phyloP scores from a whole-genome alignment of 1,140 invertebrate species.

The Cydia fagiglandana region DNA sequence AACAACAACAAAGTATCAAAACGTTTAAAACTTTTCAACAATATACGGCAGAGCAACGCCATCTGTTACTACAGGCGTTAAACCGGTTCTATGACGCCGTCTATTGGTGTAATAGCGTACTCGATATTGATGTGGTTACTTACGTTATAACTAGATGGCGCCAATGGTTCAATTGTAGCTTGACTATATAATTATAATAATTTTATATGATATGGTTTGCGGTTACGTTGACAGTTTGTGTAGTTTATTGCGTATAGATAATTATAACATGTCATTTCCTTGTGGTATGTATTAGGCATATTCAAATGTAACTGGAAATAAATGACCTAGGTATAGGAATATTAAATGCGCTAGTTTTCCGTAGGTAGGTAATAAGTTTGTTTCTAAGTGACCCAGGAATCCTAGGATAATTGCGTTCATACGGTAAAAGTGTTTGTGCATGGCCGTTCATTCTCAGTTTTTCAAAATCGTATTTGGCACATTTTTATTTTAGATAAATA shows the following conservation, averaged over 20 bases:
- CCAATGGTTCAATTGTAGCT: background rate
- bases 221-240: constrained; percentile 1
- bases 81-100: background rate
- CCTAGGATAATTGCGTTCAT: no score
- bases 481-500: no score
- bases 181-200: background rate
- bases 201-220: background rate
- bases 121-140: constrained; percentile 1
- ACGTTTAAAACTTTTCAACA: background rate
- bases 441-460: no score
- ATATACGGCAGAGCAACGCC: background rate
- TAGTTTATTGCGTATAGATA: background rate
- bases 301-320: no score
- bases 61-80: background rate
- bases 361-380: no score
- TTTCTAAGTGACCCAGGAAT: no score
- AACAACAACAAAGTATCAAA: no score
- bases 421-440: no score
- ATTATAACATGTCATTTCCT: background rate
- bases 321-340: no score
- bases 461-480: no score
- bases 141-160: background rate
- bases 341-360: no score
- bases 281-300: background rate
- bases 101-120: background rate